Percentiles rank a stretch among this genome's conserved stretches.
Evolutionary conservation across 2,888 invertebrate genomes (phyloP).

Genomic region (Rhamnusium bicolor): DNA sequence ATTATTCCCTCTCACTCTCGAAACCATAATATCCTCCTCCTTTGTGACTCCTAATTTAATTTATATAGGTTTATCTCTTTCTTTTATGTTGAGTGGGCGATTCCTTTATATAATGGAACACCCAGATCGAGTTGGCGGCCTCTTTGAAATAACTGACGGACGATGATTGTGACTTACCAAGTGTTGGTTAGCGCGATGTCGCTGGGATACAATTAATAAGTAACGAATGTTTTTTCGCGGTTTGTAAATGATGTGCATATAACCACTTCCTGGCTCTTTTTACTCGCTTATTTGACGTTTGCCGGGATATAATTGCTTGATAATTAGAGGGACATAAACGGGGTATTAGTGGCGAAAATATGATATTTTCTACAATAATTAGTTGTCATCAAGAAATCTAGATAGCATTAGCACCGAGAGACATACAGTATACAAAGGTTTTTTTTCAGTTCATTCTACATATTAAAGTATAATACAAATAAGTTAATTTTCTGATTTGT

Average conservation of each 20-base stretch:
- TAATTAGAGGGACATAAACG: neutral
- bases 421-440: too few relatives aligned
- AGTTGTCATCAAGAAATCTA: neutral
- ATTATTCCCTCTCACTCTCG: constrained; percentile 60
- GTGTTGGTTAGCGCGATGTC: constrained; percentile 41
- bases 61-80: constrained; percentile 46
- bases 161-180: constrained; percentile 62
- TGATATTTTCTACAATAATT: neutral
- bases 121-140: constrained; percentile 70
- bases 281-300: neutral
- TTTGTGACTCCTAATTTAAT: constrained; percentile 48
- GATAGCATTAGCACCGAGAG: too few relatives aligned
- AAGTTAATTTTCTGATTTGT: too few relatives aligned
- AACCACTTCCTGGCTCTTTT: constrained; percentile 31
- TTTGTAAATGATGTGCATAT: constrained; percentile 24
- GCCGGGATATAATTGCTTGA: neutral
- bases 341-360: neutral
- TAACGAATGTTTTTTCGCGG: constrained; percentile 22
- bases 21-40: constrained; percentile 24
- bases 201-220: constrained; percentile 22
- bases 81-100: constrained; percentile 63
- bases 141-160: constrained; percentile 68
- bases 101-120: constrained; percentile 69
- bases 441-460: too few relatives aligned
- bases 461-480: too few relatives aligned